Conservation (phyloP, 2,113 vertebrate genomes). For the Pipa parva region DNA sequence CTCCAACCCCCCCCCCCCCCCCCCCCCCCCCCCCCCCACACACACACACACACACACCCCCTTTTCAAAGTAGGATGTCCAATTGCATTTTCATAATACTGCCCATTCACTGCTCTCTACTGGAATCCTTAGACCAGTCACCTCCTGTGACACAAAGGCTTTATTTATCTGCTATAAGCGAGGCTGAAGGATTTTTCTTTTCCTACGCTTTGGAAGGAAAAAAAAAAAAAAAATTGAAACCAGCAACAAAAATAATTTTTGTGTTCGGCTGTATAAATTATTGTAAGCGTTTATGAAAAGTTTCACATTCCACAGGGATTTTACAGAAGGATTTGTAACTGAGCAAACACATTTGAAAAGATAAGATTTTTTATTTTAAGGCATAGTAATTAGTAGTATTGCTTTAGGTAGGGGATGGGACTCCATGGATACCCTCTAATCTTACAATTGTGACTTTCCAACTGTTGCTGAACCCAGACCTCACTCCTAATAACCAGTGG, state of each 20-base stretch:
- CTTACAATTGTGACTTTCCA: no score
- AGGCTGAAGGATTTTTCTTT: conserved; percentile 10
- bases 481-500: no score
- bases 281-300: conserved; percentile 48
- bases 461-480: no score
- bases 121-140: conserved; percentile 51
- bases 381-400: conserved; percentile 51
- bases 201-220: conserved; percentile 6
- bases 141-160: conserved; percentile 54
- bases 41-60: no score
- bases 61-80: conserved; percentile 46
- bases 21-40: conserved; percentile 10
- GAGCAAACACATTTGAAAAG: conserved; percentile 53
- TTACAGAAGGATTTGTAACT: conserved; percentile 46
- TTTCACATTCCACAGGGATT: conserved; percentile 52
- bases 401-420: conserved; percentile 59
- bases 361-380: conserved; percentile 49
- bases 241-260: conserved; percentile 27
- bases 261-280: conserved; percentile 50
- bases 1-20: conserved; percentile 15
- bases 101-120: conserved; percentile 52
- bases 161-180: conserved; percentile 45
- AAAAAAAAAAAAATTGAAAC: neutral
- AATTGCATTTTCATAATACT: conserved; percentile 55
- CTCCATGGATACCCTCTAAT: conserved; percentile 43